Evolutionary conservation across 2,797 vertebrate species (phyloP), one percentile per base, ranked within the genome.

Genomic region (Enteromius afrohamiltoni): DNA sequence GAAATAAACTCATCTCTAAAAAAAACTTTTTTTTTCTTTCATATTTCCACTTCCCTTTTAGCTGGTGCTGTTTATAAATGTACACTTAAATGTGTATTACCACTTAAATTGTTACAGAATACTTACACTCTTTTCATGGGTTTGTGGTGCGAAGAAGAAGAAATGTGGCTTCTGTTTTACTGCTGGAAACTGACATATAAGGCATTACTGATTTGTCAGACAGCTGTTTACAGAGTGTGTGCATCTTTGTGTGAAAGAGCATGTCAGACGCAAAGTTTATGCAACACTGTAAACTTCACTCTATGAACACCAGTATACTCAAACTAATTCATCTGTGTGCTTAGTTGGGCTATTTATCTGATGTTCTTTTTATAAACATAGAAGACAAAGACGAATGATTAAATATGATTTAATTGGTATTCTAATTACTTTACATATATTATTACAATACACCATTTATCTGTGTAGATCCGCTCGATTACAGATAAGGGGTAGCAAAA

Each of bases 401-500:
- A 55, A 75, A 37, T 26, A 31, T 82, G 1, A n/a, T 53, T 34
- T n/a, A 51, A 55, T 23, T 64, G 3, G 21, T 58, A 47, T 6
- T 34, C 23, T 77, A 31, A 34, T 60, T 65, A 62, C 21, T 65
- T 67, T 62, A 49, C 55, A 73, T 29, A 79, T 60, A 14, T 23
- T 60, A 26, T 69, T 53, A 40, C 31, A 85, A 75, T 62, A 75
- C 11, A 55, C 13, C n/a, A 23, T 79, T 64, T 49, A 64, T 78
- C 58, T 37, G 29, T 83, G 76, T 85, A 80, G 62, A 31, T 67
- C 16, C 75, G 65, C 64, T 62, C 45, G 86, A 89, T 89, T 65
- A 34, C 40, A 88, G 71, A 87, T 86, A 83, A 80, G 88, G 69
- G 88, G 84, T 89, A 87, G 79, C 80, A 49, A 64, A 86, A 88